Evolutionary conservation across 2,888 invertebrate species (phyloP), one percentile per base, ranked within the genome.

Genomic region (Opisthograptis luteolata): DNA sequence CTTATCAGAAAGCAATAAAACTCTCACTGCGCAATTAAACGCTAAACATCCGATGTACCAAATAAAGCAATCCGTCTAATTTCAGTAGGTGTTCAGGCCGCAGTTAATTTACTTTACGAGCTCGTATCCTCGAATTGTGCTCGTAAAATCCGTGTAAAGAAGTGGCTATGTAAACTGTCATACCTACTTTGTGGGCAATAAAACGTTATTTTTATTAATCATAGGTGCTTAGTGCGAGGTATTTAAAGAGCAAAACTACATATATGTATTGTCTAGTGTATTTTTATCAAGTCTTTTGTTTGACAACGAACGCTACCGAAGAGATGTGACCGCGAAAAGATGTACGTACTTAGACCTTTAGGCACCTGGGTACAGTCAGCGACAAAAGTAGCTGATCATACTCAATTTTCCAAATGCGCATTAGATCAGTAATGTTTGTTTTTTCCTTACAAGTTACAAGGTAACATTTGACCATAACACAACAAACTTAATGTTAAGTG

Each of bases 21-120:
- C 44, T 31, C 41, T 45, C 24, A 51, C 40, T 41, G 27, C 39
- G 30, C 41, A 44, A 39, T 51, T 27, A 41, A 45, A 41, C 45
- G 45, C 17, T 41, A 51, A 51, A 32, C 36, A 36, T 10, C 41
- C 36, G 28, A 20, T 12, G 39, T 24, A 44, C 44, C 45, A 32
- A 35, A 55, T 50, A 61, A 60, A 53, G 62, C 64, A 56, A 58
- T 64, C 61, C 61, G 60, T 60, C 58, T 62, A 52, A 67, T 68
- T 68, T 62, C 62, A 61, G 55, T 55, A 62, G 64, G 60, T 59
- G 54, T 66, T 65, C 64, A 63, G 62, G 58, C 61, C 60, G 65
- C 62, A 66, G 66, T 66, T 65, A 66, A 64, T 66, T 66, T 68
- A 59, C 54, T 66, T 68, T 68, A 69, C 48, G 62, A 60, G 53